Evolutionary conservation across 2,888 invertebrate genomes (phyloP).

Genomic region (Melipona bicolor): DNA sequence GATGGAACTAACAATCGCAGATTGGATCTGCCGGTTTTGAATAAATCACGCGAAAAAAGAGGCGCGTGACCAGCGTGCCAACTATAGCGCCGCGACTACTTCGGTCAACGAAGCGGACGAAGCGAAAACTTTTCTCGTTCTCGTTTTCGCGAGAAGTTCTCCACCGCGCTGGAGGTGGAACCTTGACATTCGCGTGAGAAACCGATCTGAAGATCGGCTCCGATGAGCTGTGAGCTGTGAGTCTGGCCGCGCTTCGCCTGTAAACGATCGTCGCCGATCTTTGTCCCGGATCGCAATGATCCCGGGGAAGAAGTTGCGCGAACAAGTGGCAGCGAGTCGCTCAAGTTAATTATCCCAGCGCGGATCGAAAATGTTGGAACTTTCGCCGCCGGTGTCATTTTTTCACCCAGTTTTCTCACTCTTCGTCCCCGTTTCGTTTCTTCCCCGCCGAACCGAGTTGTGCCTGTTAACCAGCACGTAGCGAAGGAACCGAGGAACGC

Average conservation of each 20-base stretch:
- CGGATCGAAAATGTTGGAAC: constrained; percentile 39
- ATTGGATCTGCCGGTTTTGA: constrained; percentile 13
- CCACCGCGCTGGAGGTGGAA: constrained; percentile 35
- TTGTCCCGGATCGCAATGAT: neutral
- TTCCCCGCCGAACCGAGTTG: too few species aligned
- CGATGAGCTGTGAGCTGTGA: too few species aligned
- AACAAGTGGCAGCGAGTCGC: constrained; percentile 45
- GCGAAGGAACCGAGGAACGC: constrained; percentile 4
- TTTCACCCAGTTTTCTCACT: neutral
- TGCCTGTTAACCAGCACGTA: constrained; percentile 6
- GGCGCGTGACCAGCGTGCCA: constrained; percentile 22
- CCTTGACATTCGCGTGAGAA: constrained; percentile 68
- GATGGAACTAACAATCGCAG: constrained; percentile 26
- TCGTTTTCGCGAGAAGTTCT: neutral
- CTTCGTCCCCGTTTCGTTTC: neutral
- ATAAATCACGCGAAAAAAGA: constrained; percentile 20
- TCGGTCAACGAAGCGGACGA: neutral
- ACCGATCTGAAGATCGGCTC: constrained; percentile 31
- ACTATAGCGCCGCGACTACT: constrained; percentile 11
- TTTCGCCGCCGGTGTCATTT: constrained; percentile 4
- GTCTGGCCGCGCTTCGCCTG: neutral
- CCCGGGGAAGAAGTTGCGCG: neutral
- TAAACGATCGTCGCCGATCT: neutral
- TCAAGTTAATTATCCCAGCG: constrained; percentile 57
- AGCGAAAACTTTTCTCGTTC: neutral